phyloP scores from a whole-genome alignment of 2,113 vertebrate genomes.

The Pomatorhinus ruficollis region DNA sequence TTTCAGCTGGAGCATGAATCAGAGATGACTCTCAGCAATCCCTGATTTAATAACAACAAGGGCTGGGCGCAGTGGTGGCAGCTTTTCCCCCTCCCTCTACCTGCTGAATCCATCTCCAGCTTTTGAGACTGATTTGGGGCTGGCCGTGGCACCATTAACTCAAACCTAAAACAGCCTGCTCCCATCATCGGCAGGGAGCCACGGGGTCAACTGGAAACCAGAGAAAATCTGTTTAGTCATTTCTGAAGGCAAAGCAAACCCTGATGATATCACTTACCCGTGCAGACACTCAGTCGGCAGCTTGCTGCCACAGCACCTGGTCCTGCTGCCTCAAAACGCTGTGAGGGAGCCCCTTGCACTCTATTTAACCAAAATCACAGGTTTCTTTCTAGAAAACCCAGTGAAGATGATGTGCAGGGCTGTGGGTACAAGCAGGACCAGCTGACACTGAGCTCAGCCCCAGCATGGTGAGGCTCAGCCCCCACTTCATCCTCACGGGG shows the following conservation, averaged over 20 bases:
- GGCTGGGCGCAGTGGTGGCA: neutral
- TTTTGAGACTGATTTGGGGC: neutral
- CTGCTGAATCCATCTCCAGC: constrained; percentile 1
- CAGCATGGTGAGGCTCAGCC: neutral
- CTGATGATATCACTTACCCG: neutral
- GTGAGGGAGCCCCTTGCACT: neutral
- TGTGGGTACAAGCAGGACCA: rapidly evolving
- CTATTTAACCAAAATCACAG: neutral
- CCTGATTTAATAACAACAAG: neutral
- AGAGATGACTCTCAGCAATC: neutral
- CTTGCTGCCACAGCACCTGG: constrained; percentile 18
- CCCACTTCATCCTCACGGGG: neutral
- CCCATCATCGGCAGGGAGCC: neutral
- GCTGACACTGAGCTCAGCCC: neutral
- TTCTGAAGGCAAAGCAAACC: constrained; percentile 28
- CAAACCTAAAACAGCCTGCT: neutral
- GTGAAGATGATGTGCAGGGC: neutral
- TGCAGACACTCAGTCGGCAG: neutral
- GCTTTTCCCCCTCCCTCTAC: neutral
- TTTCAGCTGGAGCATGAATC: constrained; percentile 22
- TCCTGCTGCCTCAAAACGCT: neutral
- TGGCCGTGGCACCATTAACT: neutral
- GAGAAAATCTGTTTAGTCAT: constrained; percentile 50
- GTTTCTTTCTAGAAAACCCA: neutral
- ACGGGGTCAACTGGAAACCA: constrained; percentile 36